Conservation (phyloP, 2,888 invertebrate genomes). For the Eutolmus rufibarbis region DNA sequence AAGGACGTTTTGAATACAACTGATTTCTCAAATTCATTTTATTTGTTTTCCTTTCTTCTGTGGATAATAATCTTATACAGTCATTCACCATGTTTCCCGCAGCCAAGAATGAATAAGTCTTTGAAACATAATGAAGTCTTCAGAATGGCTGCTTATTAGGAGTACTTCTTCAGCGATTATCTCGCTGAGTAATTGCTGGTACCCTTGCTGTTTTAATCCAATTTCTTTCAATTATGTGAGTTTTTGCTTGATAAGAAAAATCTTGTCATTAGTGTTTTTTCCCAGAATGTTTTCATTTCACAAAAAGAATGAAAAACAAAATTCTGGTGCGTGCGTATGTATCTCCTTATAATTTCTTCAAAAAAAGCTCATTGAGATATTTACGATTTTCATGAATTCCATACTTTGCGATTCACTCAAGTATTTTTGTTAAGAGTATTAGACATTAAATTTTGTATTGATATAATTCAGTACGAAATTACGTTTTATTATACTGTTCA, state of each 20-base stretch:
- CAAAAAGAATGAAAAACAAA: not conserved
- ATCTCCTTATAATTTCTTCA: not conserved
- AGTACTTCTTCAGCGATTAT: conserved; percentile 18
- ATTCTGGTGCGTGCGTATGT: not conserved
- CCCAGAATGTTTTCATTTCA: not conserved
- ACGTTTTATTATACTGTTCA: too few relatives aligned
- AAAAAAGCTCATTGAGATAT: not conserved
- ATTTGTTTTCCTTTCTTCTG: not conserved
- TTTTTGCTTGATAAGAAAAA: not conserved
- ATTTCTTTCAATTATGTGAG: conserved; percentile 17
- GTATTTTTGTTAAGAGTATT: not conserved
- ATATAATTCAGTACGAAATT: not conserved
- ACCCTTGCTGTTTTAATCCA: conserved; percentile 27
- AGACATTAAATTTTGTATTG: not conserved
- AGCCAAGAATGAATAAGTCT: not conserved
- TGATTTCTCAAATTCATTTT: not conserved
- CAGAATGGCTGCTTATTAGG: conserved; percentile 33
- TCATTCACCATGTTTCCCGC: not conserved
- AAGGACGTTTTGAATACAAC: not conserved
- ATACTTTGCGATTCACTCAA: not conserved
- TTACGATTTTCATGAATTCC: not conserved
- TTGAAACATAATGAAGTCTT: conserved; percentile 13
- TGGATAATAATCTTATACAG: not conserved
- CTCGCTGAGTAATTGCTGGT: conserved; percentile 5
- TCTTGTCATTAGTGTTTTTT: not conserved